Evolutionary conservation across 2,797 vertebrate species (phyloP).

Genomic region (Astyanax mexicanus): DNA sequence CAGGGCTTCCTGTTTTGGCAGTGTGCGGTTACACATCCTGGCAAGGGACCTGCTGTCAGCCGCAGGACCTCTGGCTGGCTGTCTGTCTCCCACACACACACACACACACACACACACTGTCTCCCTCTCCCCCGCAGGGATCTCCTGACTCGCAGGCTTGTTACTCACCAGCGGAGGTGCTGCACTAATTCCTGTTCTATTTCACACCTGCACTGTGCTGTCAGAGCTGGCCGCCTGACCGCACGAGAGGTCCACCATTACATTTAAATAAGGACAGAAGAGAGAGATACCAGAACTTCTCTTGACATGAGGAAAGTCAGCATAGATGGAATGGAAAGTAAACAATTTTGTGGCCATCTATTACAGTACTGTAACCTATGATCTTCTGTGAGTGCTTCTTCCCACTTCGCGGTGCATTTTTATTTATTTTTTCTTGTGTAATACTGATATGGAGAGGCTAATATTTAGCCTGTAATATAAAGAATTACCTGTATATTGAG

Average conservation of each 20-base stretch:
- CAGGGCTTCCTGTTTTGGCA: slow-evolving; percentile 89
- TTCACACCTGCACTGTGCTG: slow-evolving; percentile 68
- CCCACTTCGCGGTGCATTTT: no score
- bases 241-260: slow-evolving; percentile 44
- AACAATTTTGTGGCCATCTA: background rate
- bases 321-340: background rate
- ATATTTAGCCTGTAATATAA: no score
- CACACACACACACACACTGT: slow-evolving; percentile 34
- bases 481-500: no score
- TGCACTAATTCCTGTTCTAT: slow-evolving; percentile 82
- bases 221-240: slow-evolving; percentile 61
- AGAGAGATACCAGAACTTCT: slow-evolving; percentile 31
- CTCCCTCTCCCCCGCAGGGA: slow-evolving; percentile 68
- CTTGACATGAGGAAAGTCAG: background rate
- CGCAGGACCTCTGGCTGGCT: slow-evolving; percentile 71
- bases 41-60: slow-evolving; percentile 74
- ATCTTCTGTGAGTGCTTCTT: background rate
- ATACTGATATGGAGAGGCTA: no score
- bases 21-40: slow-evolving; percentile 82
- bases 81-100: slow-evolving; percentile 52
- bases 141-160: slow-evolving; percentile 76
- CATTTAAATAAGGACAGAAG: slow-evolving; percentile 59
- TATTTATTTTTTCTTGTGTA: no score
- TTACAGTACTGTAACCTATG: background rate
- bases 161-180: slow-evolving; percentile 80